Conservation (phyloP, 2,113 vertebrate species). For the Zeus faber region DNA sequence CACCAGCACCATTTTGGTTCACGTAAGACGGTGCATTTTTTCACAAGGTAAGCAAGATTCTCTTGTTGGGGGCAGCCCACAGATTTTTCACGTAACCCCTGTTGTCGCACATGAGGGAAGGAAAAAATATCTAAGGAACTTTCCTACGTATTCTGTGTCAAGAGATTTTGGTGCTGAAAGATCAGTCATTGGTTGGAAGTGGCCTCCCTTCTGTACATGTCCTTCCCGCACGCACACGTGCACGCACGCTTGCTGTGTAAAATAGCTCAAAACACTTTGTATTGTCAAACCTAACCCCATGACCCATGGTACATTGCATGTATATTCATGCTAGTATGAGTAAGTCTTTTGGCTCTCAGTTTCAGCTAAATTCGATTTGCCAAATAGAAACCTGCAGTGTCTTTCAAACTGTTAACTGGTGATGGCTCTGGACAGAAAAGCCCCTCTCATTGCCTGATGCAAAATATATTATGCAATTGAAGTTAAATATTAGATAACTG, state of each 20-base stretch:
- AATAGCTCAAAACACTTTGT: too few species aligned
- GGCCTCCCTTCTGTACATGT: too few species aligned
- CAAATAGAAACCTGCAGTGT: conserved; percentile 9
- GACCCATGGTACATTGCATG: too few species aligned
- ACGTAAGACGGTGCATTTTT: conserved; percentile 1
- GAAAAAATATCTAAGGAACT: too few species aligned
- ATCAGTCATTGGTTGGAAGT: too few species aligned
- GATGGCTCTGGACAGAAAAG: conserved; percentile 1
- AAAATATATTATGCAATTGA: neutral
- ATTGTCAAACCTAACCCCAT: too few species aligned
- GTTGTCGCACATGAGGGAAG: conserved; percentile 1
- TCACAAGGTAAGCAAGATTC: neutral
- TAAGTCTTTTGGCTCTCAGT: conserved; percentile 16
- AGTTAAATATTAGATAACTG: neutral
- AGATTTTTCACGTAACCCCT: conserved; percentile 5
- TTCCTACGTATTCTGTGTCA: too few species aligned
- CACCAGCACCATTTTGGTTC: conserved; percentile 10
- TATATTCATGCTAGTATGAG: too few species aligned
- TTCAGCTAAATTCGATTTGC: conserved; percentile 11
- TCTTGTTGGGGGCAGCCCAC: neutral
- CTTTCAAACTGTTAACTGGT: conserved; percentile 18
- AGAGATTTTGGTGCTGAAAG: too few species aligned
- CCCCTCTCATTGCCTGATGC: conserved; percentile 1
- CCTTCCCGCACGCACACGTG: too few species aligned
- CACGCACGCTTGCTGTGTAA: too few species aligned